phyloP scores from a whole-genome alignment of 2,797 vertebrate species.

The Thunnus albacares region DNA sequence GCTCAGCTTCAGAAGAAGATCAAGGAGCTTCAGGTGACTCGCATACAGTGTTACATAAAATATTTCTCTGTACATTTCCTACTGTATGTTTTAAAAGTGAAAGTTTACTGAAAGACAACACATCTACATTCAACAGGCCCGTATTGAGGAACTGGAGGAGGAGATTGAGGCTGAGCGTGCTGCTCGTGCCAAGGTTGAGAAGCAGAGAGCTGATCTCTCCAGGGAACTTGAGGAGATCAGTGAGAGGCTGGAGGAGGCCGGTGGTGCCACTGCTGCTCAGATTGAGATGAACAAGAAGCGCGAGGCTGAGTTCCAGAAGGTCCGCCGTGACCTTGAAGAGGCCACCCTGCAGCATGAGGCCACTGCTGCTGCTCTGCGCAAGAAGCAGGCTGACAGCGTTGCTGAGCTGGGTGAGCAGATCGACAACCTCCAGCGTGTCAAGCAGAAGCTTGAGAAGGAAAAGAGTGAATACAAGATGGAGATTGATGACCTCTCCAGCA shows the following conservation, averaged over 20 bases:
- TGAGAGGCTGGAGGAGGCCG: constrained; percentile 90
- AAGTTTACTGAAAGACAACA: background rate
- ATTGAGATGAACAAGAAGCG: constrained; percentile 93
- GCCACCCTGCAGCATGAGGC: constrained; percentile 92
- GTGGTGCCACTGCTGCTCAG: constrained; percentile 89
- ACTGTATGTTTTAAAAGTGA: background rate
- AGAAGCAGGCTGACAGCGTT: constrained; percentile 91
- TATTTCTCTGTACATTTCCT: background rate
- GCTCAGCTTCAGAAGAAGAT: constrained; percentile 93
- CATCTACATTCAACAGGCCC: constrained; percentile 80
- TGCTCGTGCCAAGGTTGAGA: constrained; percentile 88
- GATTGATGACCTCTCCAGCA: constrained; percentile 90
- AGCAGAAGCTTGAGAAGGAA: constrained; percentile 93
- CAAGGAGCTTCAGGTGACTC: constrained; percentile 90
- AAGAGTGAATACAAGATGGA: constrained; percentile 94
- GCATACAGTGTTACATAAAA: background rate
- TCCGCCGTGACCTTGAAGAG: constrained; percentile 90
- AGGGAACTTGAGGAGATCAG: constrained; percentile 94
- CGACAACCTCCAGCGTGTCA: constrained; percentile 91
- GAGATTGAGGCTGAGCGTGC: constrained; percentile 91
- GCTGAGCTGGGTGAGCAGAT: constrained; percentile 92
- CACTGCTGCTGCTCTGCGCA: constrained; percentile 86
- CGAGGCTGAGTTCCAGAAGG: constrained; percentile 92
- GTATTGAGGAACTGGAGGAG: constrained; percentile 91
- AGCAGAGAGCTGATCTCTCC: constrained; percentile 88